These are phyloP conservation scores for Apomyelois bistriatella DNA, from an alignment of 2,888 invertebrate species.

Conservation along the genomic window DNA sequence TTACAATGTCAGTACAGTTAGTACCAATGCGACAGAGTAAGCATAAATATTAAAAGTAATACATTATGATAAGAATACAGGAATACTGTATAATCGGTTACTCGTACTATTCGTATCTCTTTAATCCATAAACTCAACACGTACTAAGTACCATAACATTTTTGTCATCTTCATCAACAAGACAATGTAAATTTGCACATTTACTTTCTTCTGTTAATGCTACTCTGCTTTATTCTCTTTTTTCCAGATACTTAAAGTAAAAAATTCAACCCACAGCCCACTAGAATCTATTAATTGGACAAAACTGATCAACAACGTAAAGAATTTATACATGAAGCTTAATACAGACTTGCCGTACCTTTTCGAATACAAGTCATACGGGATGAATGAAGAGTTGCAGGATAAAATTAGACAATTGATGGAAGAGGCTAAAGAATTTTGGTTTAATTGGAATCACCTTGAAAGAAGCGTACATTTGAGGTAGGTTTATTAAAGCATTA, in stretches of 20 bases:
- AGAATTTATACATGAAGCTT: constrained; percentile 48
- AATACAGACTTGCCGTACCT: constrained; percentile 58
- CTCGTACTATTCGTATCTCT: too few species aligned
- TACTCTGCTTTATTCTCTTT: too few species aligned
- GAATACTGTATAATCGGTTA: too few species aligned
- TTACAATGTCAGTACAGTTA: too few species aligned
- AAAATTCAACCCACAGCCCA: constrained; percentile 30
- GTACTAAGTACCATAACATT: too few species aligned
- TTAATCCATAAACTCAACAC: too few species aligned
- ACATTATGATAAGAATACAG: too few species aligned
- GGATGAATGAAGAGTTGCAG: constrained; percentile 41
- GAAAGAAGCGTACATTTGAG: constrained; percentile 51
- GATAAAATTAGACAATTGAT: constrained; percentile 29
- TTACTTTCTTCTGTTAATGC: too few species aligned
- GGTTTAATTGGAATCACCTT: constrained; percentile 49
- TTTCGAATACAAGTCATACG: constrained; percentile 52
- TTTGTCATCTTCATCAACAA: too few species aligned
- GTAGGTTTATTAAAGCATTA: constrained; percentile 29
- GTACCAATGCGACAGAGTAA: too few species aligned
- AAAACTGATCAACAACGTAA: constrained; percentile 49
- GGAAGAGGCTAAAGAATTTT: constrained; percentile 42
- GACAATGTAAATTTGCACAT: too few species aligned
- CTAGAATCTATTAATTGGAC: constrained; percentile 55
- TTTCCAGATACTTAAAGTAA: constrained; percentile 42
- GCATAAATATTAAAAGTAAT: too few species aligned